These are phyloP conservation scores for Drosophila pruinosa DNA, from an alignment of 1,140 invertebrate genomes.

Conservation along the genomic window DNA sequence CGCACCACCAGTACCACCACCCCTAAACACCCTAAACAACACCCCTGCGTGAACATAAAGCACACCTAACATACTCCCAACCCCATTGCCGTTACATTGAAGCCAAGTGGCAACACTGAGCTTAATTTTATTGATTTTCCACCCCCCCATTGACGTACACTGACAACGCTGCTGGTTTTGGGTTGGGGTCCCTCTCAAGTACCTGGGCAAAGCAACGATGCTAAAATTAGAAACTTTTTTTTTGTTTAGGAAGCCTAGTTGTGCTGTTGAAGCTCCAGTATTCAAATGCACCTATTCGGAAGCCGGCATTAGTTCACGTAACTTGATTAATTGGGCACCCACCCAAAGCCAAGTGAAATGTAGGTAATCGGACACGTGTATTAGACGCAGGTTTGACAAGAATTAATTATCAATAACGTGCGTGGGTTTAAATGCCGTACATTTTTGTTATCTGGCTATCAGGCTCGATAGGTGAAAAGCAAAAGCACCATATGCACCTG, in stretches of 20 bases:
- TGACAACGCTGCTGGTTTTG: conserved; percentile 4
- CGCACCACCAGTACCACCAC: conserved; percentile 45
- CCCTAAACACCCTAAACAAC: conserved; percentile 24
- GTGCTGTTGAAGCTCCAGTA: too few relatives aligned
- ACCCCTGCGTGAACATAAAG: conserved; percentile 25
- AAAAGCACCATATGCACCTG: conserved; percentile 47
- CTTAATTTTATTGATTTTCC: conserved; percentile 74
- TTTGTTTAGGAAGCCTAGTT: conserved; percentile 23
- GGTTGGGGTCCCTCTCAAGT: conserved; percentile 13
- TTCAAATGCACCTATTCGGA: neutral
- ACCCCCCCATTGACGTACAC: conserved; percentile 16
- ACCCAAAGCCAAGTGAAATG: conserved; percentile 6
- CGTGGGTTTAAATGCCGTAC: neutral
- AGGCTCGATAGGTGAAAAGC: neutral
- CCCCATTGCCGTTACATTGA: conserved; percentile 5
- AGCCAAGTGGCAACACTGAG: conserved; percentile 65
- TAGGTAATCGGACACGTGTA: conserved; percentile 51
- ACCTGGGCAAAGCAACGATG: conserved; percentile 32
- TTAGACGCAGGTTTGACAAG: conserved; percentile 24
- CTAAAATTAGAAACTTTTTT: conserved; percentile 64
- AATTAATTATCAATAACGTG: conserved; percentile 43
- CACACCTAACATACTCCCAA: conserved; percentile 28
- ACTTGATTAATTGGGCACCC: conserved; percentile 51
- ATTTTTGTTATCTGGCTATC: conserved; percentile 26
- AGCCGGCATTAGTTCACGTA: conserved; percentile 21